These are phyloP conservation scores for Epinotia brunnichana DNA, from an alignment of 2,888 invertebrate species.

Conservation along the genomic window DNA sequence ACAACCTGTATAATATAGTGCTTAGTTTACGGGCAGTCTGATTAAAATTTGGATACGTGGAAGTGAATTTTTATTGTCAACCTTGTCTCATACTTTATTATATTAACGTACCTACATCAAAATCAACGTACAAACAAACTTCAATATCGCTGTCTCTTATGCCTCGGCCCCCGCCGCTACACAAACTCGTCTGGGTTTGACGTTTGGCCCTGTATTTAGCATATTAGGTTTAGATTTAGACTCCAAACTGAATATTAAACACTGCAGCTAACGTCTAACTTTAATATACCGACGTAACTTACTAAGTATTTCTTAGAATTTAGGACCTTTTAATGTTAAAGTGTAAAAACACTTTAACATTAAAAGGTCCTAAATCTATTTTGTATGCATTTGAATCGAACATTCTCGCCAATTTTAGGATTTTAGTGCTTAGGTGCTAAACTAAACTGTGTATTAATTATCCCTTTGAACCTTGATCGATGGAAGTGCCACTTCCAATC, in stretches of 20 bases:
- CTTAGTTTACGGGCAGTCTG: no score
- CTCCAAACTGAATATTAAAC: conserved; percentile 64
- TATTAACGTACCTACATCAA: no score
- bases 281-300: background rate
- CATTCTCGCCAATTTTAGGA: background rate
- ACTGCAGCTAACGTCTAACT: conserved; percentile 29
- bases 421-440: background rate
- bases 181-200: conserved; percentile 68
- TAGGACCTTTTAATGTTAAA: background rate
- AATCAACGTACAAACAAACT: no score
- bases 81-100: no score
- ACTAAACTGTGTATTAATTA: background rate
- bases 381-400: background rate
- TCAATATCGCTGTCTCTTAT: conserved; percentile 39
- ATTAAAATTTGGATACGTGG: no score
- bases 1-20: no score
- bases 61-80: no score
- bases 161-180: conserved; percentile 50
- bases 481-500: no score
- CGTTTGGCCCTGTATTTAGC: conserved; percentile 71
- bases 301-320: background rate
- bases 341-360: no score
- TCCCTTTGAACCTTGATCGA: no score
- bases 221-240: conserved; percentile 70
- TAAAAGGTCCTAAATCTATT: no score